Base-by-base conservation (phyloP, 2,888 invertebrate genomes). In the Myopa testacea region DNA sequence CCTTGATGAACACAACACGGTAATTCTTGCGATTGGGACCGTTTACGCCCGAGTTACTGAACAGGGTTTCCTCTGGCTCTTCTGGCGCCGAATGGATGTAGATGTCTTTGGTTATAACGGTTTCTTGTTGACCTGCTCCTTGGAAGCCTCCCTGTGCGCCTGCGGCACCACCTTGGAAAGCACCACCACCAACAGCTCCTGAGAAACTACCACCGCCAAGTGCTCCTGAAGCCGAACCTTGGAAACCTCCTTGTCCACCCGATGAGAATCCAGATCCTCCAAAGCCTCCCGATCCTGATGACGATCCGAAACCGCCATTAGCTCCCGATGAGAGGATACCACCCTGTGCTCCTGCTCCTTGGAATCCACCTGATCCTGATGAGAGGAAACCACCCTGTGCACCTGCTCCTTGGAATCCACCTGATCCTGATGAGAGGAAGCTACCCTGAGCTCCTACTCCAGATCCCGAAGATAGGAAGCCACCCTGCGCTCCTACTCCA, bases 1-100 rank as follows among this genome's bases (percentile, higher is more conserved):
- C 79, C 40, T 82, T 83, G 40, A 84, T 82, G 75, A 84, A 84
- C 19, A 84, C 81, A 5, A 84, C 81, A 76, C 84, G 83, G 71
- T 81, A 83, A 75, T 84, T 83, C 73, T 81, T 82, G 73, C 81
- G 82, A 26, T 82, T 70, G 16, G 80, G 79, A 2, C 83, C 84
- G 26, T 82, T 37, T 8, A 80, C 79, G n/a, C 82, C 37, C 19
- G 79, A 55, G 12, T 76, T 80, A 10, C 82, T 81, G 5, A 78
- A 78, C 0, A 81, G 19, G 65, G 81, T 81, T 0, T 80, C 82
- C 7, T 82, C 83, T 19, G 80, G 81, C 16, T 84, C 84, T 16
- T 83, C 83, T 19, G 82, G 81, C 19, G 84, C 84, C 1, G 83
- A 81, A 26, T 84, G 84, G 6, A 83, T 65, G 69, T 79, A 84